Evolutionary conservation across 2,113 vertebrate species (phyloP), one percentile per base, ranked within the genome.

Genomic region (Microtus richardsoni): DNA sequence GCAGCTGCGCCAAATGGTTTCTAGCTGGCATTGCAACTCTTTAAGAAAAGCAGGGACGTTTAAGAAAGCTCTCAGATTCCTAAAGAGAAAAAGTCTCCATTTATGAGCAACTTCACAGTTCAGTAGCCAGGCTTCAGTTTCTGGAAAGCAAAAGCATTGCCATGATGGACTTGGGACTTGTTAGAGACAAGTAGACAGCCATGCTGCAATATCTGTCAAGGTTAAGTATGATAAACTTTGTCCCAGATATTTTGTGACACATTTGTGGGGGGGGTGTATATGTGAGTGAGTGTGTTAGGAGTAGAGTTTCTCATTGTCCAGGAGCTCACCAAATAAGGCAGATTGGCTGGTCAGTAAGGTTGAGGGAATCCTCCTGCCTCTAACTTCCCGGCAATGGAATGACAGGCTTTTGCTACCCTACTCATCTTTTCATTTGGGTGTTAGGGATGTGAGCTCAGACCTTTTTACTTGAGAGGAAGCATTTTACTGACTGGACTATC

Each of bases 31-130:
- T 92, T 96, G 14, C 71, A 79, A 19, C 26, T 95, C 88, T 97
- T 78, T 88, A 84, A 96, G 71, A 41, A 94, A 95, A 71, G 26
- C 71, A 90, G 73, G 91, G 78, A 93, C 68, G 94, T 91, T 95
- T 95, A 92, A 58, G 74, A 82, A 19, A 87, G 54, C 73, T 94
- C 96, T 96, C 54, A 87, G 92, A 95, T 95, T 91, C 21, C 13
- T 91, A 88, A 93, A 82, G 79, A 96, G 74, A 83, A 89, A 88
- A 96, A 71, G 36, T 12, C 86, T 97, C 93, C n/a, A 33, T 91
- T 95, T 95, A n/a, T 92, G 92, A 97, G 70, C n/a, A n/a, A 70
- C 89, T 89, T 93, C 90, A 33, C 36, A 78, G 60, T 62, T 93
- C 92, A 92, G 78, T 58, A 9, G 49, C 62, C 30, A 26, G 75